Evolutionary conservation across 2,888 invertebrate genomes (phyloP), one percentile per base, ranked within the genome.

Genomic region (Pteria penguin): DNA sequence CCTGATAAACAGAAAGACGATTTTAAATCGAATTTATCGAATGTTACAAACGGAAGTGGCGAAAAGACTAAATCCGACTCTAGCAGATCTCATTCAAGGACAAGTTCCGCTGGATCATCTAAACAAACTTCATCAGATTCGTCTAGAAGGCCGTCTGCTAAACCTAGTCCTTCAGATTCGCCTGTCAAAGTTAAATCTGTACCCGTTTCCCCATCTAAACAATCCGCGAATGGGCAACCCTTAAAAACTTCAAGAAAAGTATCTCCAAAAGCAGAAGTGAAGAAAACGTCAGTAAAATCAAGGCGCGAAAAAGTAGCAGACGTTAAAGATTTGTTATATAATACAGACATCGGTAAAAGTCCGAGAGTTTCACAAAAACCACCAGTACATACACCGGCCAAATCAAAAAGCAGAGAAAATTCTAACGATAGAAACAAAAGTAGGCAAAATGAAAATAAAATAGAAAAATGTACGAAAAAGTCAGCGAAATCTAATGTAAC

Each of bases 281-380:
- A 14, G 18, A 68, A 68, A 26, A 31, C 27, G 11, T 27, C 22
- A 18, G 60, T 33, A 29, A 60, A 70, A 70, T 22, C 29, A n/a
- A 61, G 70, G 45, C 57, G 45, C 22, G 70, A 61, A 52, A 70
- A 52, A 31, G 70, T 70, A 8, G 26, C 33, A 26, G 61, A 45
- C 26, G 31, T 70, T 14, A 60, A 70, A 18, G 31, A 70, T 18
- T 36, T 70, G 27, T 45, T 70, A n/a, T 70, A 61, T 61, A 26
- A 58, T 58, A 2, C 24, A 58, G 24, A 58, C 14, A 58, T 24
- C 14, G 26, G 5, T 26, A 45, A 8, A 45, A 45, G 45, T 18
- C 11, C 45, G 8, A 68, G 33, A 26, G 24, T 5, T 14, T 24
- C 55, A 3, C 22, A 4, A 2, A 68, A 27, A n/a, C 29, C 55